Evolutionary conservation across 2,888 invertebrate species (phyloP).

Genomic region (Hermaeophaga mercurialis): DNA sequence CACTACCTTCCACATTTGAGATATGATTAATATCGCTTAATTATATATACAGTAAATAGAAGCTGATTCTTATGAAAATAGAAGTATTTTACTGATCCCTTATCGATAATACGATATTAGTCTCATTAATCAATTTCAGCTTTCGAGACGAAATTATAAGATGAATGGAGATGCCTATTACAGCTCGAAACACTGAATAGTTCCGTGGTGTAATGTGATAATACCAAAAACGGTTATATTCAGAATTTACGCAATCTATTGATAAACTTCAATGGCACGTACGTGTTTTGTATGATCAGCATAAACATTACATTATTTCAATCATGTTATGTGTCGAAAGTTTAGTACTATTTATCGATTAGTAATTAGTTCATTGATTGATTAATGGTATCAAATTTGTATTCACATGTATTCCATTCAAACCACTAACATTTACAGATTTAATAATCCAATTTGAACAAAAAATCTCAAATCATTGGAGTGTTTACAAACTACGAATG

Average conservation of each 20-base stretch:
- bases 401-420: too few species aligned
- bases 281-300: constrained; percentile 8
- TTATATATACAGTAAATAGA: too few species aligned
- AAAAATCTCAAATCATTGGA: too few species aligned
- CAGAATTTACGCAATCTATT: constrained; percentile 12
- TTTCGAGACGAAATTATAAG: neutral
- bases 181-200: neutral
- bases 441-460: too few species aligned
- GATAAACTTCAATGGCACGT: constrained; percentile 5
- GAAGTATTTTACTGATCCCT: too few species aligned
- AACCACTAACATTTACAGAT: too few species aligned
- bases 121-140: neutral
- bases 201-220: constrained; percentile 4
- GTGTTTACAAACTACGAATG: too few species aligned
- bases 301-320: constrained; percentile 14
- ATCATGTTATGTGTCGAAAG: constrained; percentile 4
- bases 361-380: constrained; percentile 10
- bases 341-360: constrained; percentile 5
- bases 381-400: constrained; percentile 5
- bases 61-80: too few species aligned
- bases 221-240: constrained; percentile 2
- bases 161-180: neutral
- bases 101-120: too few species aligned
- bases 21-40: too few species aligned
- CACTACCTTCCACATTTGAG: too few species aligned